These are phyloP conservation scores for Noctua pronuba DNA, from an alignment of 2,888 invertebrate species.

Conservation along the genomic window DNA sequence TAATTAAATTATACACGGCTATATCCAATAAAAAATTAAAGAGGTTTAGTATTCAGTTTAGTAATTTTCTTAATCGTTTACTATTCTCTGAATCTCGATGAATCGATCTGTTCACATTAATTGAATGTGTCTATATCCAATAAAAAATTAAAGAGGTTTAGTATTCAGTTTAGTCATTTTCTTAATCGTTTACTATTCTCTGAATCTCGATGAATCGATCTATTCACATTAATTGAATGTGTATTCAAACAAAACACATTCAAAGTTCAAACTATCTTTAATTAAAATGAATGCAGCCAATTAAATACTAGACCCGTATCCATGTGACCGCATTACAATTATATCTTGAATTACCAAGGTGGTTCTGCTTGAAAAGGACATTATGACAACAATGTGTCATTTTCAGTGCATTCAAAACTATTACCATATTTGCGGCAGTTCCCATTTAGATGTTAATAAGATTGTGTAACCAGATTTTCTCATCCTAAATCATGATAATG, in stretches of 20 bases:
- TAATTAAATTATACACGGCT: neutral
- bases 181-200: neutral
- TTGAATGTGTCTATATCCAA: constrained; percentile 8
- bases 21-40: constrained; percentile 14
- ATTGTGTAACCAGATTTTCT: neutral
- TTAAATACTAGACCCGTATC: neutral
- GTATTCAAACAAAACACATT: constrained; percentile 9
- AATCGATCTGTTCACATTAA: constrained; percentile 2
- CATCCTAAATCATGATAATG: neutral
- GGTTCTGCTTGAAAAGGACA: neutral
- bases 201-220: constrained; percentile 7
- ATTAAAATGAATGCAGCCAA: constrained; percentile 12
- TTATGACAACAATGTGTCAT: constrained; percentile 14
- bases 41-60: neutral
- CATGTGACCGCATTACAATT: constrained; percentile 8
- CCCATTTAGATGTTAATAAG: neutral
- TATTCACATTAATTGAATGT: neutral
- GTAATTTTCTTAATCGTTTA: constrained; percentile 3
- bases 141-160: constrained; percentile 8
- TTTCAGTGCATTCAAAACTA: constrained; percentile 4
- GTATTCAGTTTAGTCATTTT: neutral
- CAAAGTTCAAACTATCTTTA: constrained; percentile 4
- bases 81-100: constrained; percentile 1
- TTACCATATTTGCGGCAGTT: constrained; percentile 6
- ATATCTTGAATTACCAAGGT: neutral